phyloP scores from a whole-genome alignment of 2,113 vertebrate species.

The Antechinus flavipes region DNA sequence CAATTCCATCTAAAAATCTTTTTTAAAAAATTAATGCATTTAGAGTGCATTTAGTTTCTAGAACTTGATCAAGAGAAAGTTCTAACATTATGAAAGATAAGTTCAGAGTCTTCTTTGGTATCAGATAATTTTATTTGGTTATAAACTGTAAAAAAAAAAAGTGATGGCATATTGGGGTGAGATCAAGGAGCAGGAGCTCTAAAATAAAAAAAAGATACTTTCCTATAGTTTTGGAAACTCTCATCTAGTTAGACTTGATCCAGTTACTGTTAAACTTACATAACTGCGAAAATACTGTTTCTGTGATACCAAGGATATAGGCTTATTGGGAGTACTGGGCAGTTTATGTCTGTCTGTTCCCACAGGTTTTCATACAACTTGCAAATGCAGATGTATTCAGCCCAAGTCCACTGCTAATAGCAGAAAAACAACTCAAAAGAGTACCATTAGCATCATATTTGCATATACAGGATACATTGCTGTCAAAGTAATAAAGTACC shows the following conservation, averaged over 20 bases:
- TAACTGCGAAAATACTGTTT: neutral
- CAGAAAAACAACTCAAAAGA: neutral
- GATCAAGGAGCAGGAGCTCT: neutral
- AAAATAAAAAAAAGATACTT: slow-evolving; percentile 2
- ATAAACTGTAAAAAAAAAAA: neutral
- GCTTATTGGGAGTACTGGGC: neutral
- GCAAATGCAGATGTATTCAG: neutral
- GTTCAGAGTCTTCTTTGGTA: slow-evolving; percentile 52
- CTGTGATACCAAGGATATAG: neutral
- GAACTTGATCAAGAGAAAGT: neutral
- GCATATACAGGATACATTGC: neutral
- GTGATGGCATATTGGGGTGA: neutral
- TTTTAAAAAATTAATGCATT: slow-evolving; percentile 22
- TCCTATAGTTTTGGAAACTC: slow-evolving; percentile 12
- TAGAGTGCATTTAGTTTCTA: slow-evolving; percentile 66
- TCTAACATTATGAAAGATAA: slow-evolving; percentile 36
- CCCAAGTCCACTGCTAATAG: neutral
- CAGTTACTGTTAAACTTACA: neutral
- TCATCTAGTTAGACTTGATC: neutral
- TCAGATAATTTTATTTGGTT: slow-evolving; percentile 42
- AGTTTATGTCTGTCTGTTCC: neutral
- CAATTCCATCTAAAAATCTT: slow-evolving; percentile 45
- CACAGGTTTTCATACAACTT: neutral
- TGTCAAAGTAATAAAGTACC: neutral
- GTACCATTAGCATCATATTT: neutral